Conservation (phyloP, 2,888 invertebrate species). For the Clanis bilineata region DNA sequence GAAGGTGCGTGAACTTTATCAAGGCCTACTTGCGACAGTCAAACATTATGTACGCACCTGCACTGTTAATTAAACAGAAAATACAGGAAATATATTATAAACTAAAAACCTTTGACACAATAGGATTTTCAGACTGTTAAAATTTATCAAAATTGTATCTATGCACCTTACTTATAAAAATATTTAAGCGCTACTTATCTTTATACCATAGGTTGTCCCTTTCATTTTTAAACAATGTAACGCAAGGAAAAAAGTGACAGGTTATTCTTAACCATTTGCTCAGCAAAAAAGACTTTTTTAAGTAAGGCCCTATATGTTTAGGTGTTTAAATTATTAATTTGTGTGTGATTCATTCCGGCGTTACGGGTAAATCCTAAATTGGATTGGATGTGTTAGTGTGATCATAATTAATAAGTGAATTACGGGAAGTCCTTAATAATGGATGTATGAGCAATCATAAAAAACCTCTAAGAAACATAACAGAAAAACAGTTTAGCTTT, state of each 20-base stretch:
- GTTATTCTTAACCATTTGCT: too few relatives aligned
- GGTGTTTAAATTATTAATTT: neutral
- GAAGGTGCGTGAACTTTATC: constrained; percentile 10
- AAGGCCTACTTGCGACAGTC: neutral
- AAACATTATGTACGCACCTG: neutral
- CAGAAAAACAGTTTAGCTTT: neutral
- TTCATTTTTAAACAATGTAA: too few relatives aligned
- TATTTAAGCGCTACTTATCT: too few relatives aligned
- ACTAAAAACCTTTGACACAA: neutral
- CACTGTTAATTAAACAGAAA: neutral
- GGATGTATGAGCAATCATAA: neutral
- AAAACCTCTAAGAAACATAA: neutral
- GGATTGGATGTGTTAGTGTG: neutral
- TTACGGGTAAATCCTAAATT: neutral
- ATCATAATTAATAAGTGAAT: neutral
- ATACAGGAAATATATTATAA: neutral
- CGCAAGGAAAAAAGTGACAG: too few relatives aligned
- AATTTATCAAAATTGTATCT: neutral
- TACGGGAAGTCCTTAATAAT: constrained; percentile 6
- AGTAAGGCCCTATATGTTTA: too few relatives aligned
- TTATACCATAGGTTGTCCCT: too few relatives aligned
- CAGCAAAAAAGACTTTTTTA: too few relatives aligned
- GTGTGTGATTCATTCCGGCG: neutral
- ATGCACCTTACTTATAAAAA: too few relatives aligned
- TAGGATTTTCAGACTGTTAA: neutral